phyloP scores from a whole-genome alignment of 2,113 vertebrate species.

The Oxygymnocypris stewartii region DNA sequence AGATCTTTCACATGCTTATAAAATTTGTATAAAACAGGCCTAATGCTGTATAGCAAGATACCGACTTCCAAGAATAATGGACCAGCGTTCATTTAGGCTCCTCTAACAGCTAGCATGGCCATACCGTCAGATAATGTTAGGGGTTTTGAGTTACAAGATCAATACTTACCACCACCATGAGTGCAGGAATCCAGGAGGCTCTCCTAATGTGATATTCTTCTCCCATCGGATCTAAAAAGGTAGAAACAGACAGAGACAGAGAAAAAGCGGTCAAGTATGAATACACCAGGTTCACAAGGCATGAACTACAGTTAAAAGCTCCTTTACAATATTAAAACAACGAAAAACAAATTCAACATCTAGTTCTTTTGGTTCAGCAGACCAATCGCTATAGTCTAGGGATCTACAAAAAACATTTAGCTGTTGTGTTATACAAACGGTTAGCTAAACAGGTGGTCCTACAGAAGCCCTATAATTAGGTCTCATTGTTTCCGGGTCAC shows the following conservation, averaged over 20 bases:
- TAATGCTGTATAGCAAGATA: neutral
- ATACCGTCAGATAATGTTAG: constrained; percentile 13
- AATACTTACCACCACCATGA: constrained; percentile 79
- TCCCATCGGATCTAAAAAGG: constrained; percentile 75
- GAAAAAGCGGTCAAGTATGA: constrained; percentile 24
- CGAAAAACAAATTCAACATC: neutral
- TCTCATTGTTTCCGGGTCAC: neutral
- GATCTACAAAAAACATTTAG: neutral
- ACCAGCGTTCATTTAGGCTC: constrained; percentile 7
- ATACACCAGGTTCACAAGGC: neutral
- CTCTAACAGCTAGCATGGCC: constrained; percentile 23
- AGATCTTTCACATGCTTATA: neutral
- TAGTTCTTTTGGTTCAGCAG: neutral
- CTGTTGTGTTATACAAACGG: neutral
- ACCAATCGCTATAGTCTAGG: neutral
- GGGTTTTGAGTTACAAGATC: constrained; percentile 39
- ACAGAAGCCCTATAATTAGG: neutral
- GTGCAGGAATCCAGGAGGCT: constrained; percentile 79
- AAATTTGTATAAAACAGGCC: neutral
- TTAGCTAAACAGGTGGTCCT: neutral
- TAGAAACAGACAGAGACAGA: constrained; percentile 33
- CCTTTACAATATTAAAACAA: neutral
- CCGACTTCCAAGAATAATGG: constrained; percentile 30
- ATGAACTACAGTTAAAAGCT: constrained; percentile 20
- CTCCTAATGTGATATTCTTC: constrained; percentile 79